These are phyloP conservation scores for Nephrotoma appendiculata DNA, from an alignment of 2,888 invertebrate species.

Conservation along the genomic window DNA sequence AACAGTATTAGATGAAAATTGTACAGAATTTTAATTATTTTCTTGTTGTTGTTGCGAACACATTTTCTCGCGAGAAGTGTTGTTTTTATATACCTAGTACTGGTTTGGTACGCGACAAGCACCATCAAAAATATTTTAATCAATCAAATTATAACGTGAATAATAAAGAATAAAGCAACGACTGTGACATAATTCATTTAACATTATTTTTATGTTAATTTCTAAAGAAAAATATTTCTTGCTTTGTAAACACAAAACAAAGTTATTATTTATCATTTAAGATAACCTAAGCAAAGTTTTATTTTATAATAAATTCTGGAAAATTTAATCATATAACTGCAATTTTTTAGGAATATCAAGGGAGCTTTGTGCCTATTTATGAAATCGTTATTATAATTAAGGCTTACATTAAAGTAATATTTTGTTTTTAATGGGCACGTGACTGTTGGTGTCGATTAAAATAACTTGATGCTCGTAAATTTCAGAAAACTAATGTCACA, in stretches of 20 bases:
- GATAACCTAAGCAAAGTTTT: neutral
- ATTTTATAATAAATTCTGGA: neutral
- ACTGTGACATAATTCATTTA: neutral
- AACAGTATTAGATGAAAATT: neutral
- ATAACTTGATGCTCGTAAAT: too few relatives aligned
- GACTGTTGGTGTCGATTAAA: too few relatives aligned
- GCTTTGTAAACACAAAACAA: neutral
- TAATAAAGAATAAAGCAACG: neutral
- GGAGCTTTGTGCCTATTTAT: neutral
- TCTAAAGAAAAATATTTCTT: neutral
- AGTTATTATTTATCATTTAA: neutral
- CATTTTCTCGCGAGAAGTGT: neutral
- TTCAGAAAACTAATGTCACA: too few relatives aligned
- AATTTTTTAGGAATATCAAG: neutral
- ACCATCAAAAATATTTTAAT: neutral
- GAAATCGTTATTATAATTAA: neutral
- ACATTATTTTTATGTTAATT: neutral
- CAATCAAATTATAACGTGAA: neutral
- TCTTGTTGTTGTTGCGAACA: neutral
- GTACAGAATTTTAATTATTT: neutral
- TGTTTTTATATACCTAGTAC: neutral
- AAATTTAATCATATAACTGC: neutral
- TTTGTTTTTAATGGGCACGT: too few relatives aligned
- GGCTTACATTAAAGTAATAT: too few relatives aligned
- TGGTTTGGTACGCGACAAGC: neutral